Evolutionary conservation across 1,140 invertebrate species (phyloP).

Genomic region (Camponotus pennsylvanicus): DNA sequence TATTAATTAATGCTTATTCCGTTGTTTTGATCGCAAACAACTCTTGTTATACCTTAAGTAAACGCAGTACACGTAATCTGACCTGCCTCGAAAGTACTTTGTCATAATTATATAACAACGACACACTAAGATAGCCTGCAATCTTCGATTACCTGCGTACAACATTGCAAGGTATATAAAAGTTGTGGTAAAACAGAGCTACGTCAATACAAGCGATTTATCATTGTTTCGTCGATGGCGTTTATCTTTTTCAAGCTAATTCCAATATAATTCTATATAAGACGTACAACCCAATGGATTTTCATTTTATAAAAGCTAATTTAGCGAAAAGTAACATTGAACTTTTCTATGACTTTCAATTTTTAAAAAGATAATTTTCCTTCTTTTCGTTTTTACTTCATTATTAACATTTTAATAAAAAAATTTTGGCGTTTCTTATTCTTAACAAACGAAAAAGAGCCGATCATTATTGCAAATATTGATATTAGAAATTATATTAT

Average conservation of each 20-base stretch:
- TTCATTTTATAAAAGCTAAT: neutral
- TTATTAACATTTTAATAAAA: neutral
- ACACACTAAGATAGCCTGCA: slow-evolving; percentile 18
- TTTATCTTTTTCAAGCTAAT: neutral
- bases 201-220: neutral
- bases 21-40: slow-evolving; percentile 14
- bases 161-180: neutral
- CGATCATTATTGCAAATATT: neutral
- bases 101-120: slow-evolving; percentile 48
- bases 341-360: neutral
- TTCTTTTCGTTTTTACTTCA: too few relatives aligned
- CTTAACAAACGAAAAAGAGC: neutral
- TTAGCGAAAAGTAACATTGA: neutral
- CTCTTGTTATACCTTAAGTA: slow-evolving; percentile 36
- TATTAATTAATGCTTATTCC: slow-evolving; percentile 54
- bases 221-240: neutral
- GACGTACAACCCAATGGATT: neutral
- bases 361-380: neutral
- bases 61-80: slow-evolving; percentile 26
- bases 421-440: neutral
- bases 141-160: neutral
- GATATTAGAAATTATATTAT: neutral
- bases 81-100: slow-evolving; percentile 17
- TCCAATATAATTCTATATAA: neutral
- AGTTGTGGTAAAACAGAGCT: neutral